Conservation (phyloP, 2,888 invertebrate species). For the Spicauda simplicius region DNA sequence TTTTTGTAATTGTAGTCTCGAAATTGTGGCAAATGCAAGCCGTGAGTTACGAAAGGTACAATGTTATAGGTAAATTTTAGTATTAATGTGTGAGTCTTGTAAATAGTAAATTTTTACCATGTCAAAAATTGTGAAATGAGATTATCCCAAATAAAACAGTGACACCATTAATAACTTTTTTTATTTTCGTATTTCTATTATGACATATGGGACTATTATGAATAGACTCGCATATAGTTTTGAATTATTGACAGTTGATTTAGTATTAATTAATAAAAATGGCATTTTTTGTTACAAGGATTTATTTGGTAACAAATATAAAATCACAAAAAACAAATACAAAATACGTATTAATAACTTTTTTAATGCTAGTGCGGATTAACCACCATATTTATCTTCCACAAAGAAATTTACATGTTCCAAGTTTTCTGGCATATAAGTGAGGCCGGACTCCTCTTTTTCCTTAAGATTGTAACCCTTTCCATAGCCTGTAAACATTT, state of each 20-base stretch:
- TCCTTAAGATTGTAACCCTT: constrained; percentile 85
- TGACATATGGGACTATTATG: too few species aligned
- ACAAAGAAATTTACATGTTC: constrained; percentile 86
- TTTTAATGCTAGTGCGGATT: too few species aligned
- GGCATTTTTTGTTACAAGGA: background rate
- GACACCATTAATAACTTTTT: constrained; percentile 64
- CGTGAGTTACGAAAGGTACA: constrained; percentile 77
- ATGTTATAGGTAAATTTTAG: constrained; percentile 72
- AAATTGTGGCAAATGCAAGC: constrained; percentile 59
- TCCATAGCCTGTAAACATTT: constrained; percentile 86
- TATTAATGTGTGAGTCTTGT: constrained; percentile 72
- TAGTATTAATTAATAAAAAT: too few species aligned
- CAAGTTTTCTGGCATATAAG: constrained; percentile 89
- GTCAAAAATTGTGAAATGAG: constrained; percentile 81
- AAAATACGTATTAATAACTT: background rate
- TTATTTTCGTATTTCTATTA: constrained; percentile 8
- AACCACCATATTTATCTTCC: constrained; percentile 38
- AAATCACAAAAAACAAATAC: background rate
- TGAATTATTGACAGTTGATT: too few species aligned
- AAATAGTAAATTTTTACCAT: constrained; percentile 81
- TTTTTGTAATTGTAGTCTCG: constrained; percentile 76
- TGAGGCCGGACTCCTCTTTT: constrained; percentile 82
- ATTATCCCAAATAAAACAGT: constrained; percentile 80
- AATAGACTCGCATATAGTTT: too few species aligned
- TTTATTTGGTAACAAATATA: background rate